phyloP scores from a whole-genome alignment of 2,797 vertebrate species.

The Sparidentex hasta region DNA sequence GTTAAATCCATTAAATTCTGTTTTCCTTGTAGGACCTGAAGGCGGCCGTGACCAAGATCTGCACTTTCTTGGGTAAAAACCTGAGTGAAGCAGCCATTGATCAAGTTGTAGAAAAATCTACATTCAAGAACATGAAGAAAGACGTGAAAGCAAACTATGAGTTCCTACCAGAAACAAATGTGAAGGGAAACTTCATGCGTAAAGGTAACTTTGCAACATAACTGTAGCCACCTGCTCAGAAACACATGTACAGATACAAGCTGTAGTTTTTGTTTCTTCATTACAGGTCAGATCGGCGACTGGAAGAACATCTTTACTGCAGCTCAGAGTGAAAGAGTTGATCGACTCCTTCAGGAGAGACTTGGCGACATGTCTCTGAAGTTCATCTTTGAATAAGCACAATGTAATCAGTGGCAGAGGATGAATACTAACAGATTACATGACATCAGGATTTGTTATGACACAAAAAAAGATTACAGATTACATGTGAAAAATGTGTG shows the following conservation, averaged over 20 bases:
- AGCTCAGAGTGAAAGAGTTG: constrained; percentile 6
- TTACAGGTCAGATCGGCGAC: constrained; percentile 4
- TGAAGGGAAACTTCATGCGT: not conserved
- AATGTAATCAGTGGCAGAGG: not conserved
- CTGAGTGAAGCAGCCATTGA: constrained; percentile 2
- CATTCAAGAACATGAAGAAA: constrained; percentile 5
- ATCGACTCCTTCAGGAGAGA: not conserved
- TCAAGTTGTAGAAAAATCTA: not conserved
- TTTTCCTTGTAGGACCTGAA: not conserved
- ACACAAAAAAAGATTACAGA: no score
- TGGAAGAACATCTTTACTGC: not conserved
- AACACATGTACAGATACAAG: not conserved
- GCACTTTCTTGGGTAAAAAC: constrained; percentile 3
- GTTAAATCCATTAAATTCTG: not conserved
- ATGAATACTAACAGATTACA: no score
- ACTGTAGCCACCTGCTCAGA: not conserved
- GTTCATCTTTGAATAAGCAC: not conserved
- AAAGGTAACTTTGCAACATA: not conserved
- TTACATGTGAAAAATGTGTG: no score
- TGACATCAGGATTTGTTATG: no score
- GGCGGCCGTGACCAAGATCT: not conserved
- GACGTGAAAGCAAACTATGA: not conserved
- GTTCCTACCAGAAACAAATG: not conserved
- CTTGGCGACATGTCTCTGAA: not conserved
- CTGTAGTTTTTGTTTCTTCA: not conserved